Base-by-base conservation (phyloP, 2,797 vertebrate genomes). In the Bovichtus diacanthus region DNA sequence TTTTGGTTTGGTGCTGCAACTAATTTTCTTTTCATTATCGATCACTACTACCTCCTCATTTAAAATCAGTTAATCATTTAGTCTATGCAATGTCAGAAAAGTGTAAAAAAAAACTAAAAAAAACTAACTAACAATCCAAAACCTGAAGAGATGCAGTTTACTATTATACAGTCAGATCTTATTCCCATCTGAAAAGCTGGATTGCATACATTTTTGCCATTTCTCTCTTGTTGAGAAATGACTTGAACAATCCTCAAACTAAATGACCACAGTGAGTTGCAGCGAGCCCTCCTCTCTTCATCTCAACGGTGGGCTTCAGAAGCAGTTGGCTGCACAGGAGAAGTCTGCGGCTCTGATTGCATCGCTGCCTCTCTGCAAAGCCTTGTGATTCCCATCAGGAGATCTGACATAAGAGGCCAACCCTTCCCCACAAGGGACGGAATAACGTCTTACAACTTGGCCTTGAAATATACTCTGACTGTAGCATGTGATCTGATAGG, bases 321-420 rank as follows among this genome's bases (percentile, higher is more conserved):
- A 53, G 64, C 63, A 38, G 51, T 31, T 34, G 8, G 69, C 27
- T 56, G 39, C 19, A 75, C 13, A 76, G 27, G 21, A 49, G 47
- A 53, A 18, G 9, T 9, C 51, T 47, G 38, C 31, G 11, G 8
- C 25, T 76, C 71, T 64, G 82, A 88, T 70, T 84, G 72, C 77
- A 79, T 84, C 59, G 34, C 76, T 58, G 83, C 49, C 65, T 88
- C 56, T 74, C 49, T 80, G 78, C 39, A 62, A 70, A 79, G 62
- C 75, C 91, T 91, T 83, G 81, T 88, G 91, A 93, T 91, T 90
- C 76, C 64, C 38, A 93, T 94, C 93, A 93, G 90, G 76, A 87
- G 87, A 81, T 62, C 68, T 13, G 58, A 58, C 64, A 49, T 38
- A 9, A 74, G 70, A 80, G 78, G 80, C 83, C 81, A 81, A 50